These are phyloP conservation scores for Diaprepes abbreviatus DNA, from an alignment of 2,888 invertebrate genomes.

Conservation along the genomic window DNA sequence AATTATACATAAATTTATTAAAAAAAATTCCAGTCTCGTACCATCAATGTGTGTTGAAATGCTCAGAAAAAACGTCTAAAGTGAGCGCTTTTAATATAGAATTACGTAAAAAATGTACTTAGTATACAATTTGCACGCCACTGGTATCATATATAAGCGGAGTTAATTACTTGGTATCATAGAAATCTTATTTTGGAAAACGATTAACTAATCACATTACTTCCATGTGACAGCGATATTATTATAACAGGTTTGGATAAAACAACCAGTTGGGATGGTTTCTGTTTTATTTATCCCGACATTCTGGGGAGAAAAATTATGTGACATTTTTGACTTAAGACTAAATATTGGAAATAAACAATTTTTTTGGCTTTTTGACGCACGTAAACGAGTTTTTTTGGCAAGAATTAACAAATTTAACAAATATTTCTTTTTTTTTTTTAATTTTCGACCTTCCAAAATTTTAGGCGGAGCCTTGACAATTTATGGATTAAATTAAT, in stretches of 20 bases:
- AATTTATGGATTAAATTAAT: too few species aligned
- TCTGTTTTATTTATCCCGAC: not conserved
- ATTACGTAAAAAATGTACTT: too few species aligned
- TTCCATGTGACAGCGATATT: not conserved
- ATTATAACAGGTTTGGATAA: not conserved
- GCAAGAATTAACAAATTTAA: not conserved
- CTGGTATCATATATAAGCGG: not conserved
- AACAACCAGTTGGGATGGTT: not conserved
- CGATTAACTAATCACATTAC: not conserved
- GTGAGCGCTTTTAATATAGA: too few species aligned
- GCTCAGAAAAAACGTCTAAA: too few species aligned
- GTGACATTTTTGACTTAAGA: not conserved
- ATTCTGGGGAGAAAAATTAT: not conserved
- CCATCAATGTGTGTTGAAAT: too few species aligned
- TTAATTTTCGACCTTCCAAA: not conserved
- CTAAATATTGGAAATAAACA: not conserved
- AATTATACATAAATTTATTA: too few species aligned
- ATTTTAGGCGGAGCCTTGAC: not conserved
- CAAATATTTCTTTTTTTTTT: not conserved
- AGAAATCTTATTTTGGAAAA: not conserved
- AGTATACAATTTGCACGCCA: not conserved
- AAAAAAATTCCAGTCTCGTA: too few species aligned
- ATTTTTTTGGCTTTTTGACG: slow-evolving; percentile 2
- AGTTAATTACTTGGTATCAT: not conserved
- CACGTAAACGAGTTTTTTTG: not conserved